Percentiles rank a stretch among this genome's conserved stretches.
These are phyloP conservation scores for Oligia fasciuncula DNA, from an alignment of 2,888 invertebrate species.

Conservation along the genomic window DNA sequence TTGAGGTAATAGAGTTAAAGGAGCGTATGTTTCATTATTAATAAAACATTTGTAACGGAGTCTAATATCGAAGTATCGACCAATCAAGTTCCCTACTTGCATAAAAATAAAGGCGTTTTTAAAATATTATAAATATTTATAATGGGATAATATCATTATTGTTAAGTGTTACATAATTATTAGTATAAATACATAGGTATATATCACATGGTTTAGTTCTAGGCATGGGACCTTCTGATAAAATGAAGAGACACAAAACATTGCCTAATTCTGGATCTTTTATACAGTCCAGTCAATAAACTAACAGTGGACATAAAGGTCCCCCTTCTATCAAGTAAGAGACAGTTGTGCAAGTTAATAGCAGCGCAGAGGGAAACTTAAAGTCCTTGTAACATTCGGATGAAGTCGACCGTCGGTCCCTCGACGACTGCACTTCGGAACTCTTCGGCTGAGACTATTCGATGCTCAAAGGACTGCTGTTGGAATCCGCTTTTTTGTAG, in stretches of 20 bases:
- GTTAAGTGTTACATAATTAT: neutral
- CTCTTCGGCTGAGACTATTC: constrained; percentile 12
- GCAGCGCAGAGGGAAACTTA: constrained; percentile 24
- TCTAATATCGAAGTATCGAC: neutral
- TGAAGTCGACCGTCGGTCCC: constrained; percentile 25
- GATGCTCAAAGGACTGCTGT: neutral
- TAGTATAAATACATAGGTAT: neutral
- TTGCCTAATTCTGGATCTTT: neutral
- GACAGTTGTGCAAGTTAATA: constrained; percentile 25
- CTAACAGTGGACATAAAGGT: neutral
- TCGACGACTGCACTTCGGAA: constrained; percentile 2
- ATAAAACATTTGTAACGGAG: neutral
- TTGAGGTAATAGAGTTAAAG: neutral
- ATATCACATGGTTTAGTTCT: neutral
- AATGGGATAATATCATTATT: neutral
- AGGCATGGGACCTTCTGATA: neutral
- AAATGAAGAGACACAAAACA: neutral
- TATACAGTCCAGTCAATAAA: neutral
- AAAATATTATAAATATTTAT: neutral
- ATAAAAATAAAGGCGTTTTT: neutral
- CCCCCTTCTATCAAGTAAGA: constrained; percentile 1
- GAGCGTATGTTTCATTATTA: neutral
- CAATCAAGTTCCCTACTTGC: neutral
- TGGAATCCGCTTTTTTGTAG: neutral
- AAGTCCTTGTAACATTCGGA: constrained; percentile 22